A percentile compares a stretch with the other conserved stretches of the same genome.
These are phyloP conservation scores for Batillaria attramentaria DNA, from an alignment of 1,140 invertebrate genomes.

Conservation along the genomic window DNA sequence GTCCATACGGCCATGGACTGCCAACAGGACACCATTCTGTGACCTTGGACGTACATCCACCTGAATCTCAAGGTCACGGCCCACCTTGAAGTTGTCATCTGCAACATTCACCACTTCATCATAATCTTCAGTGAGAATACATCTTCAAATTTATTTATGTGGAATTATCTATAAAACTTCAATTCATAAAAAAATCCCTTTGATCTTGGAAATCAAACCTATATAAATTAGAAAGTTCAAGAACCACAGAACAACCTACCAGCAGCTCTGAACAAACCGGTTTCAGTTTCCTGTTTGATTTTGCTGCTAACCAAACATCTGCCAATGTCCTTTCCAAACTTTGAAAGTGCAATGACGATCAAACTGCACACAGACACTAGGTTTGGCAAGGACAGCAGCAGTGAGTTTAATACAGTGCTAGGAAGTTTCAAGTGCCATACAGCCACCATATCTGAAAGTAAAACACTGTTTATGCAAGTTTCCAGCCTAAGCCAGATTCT, in stretches of 20 bases:
- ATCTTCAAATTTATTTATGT: not conserved
- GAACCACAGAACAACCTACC: no score
- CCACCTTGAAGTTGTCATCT: conserved; percentile 83
- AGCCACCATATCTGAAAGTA: not conserved
- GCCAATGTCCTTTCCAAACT: no score
- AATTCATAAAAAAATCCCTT: not conserved
- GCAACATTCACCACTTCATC: conserved; percentile 26
- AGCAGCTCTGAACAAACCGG: no score
- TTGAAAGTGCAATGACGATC: no score
- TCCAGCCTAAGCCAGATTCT: no score
- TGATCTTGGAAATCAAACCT: not conserved
- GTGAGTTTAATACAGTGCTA: no score
- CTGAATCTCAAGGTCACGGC: conserved; percentile 83
- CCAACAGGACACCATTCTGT: conserved; percentile 82
- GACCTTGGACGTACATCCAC: conserved; percentile 92
- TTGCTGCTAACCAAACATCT: no score
- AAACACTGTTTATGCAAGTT: no score
- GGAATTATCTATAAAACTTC: not conserved
- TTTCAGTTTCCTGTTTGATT: no score
- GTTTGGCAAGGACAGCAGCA: no score
- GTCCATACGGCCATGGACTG: conserved; percentile 81
- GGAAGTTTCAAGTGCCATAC: not conserved
- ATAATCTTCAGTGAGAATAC: not conserved
- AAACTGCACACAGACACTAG: no score
- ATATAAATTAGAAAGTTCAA: no score